These are phyloP conservation scores for Erythrocercus mccallii DNA, from an alignment of 2,113 vertebrate genomes.

Conservation along the genomic window DNA sequence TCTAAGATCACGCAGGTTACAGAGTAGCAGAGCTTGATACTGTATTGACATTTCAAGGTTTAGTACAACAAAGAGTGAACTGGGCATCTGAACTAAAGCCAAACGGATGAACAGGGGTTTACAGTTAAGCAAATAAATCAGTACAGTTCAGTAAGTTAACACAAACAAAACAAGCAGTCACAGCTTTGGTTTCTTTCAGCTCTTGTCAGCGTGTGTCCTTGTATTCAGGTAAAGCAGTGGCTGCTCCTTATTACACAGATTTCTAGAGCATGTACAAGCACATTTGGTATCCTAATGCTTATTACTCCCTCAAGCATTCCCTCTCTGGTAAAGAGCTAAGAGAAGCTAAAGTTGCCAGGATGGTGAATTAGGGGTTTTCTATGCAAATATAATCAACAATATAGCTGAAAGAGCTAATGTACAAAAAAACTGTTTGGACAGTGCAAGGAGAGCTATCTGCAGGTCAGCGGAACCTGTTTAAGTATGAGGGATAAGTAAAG, in stretches of 20 bases:
- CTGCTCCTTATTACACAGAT: accelerated
- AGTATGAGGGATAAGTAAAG: not conserved
- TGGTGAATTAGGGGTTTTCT: not conserved
- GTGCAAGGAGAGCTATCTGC: not conserved
- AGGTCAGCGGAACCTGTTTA: not conserved
- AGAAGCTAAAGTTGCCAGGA: not conserved
- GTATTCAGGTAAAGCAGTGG: not conserved
- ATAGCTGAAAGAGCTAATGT: not conserved
- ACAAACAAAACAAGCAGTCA: not conserved
- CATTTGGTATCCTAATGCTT: not conserved
- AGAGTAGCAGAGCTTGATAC: not conserved
- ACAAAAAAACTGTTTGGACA: not conserved
- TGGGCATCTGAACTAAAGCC: not conserved
- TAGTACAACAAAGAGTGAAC: not conserved
- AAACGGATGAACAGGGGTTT: not conserved
- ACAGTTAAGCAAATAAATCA: not conserved
- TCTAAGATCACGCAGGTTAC: accelerated
- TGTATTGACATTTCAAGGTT: not conserved
- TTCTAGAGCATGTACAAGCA: not conserved
- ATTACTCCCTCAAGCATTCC: not conserved
- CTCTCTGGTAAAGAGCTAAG: not conserved
- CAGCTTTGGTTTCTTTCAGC: not conserved
- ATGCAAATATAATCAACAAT: not conserved
- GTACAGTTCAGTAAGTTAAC: not conserved
- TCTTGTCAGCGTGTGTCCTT: not conserved